phyloP scores from a whole-genome alignment of 2,797 vertebrate genomes.

The Coregonus suidteri region DNA sequence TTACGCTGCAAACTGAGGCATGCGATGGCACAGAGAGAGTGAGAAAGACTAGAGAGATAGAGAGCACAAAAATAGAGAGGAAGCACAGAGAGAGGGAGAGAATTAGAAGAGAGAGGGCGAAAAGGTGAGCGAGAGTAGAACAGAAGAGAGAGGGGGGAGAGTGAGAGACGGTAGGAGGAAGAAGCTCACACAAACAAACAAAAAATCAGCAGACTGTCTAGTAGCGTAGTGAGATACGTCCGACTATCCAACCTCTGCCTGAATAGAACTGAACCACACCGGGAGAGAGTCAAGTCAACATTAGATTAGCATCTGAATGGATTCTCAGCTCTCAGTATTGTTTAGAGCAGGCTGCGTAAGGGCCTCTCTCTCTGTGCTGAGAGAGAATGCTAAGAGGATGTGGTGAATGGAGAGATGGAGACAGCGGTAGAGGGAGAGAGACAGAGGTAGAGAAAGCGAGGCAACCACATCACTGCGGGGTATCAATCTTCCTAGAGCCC shows the following conservation, averaged over 20 bases:
- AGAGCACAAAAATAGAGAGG: too few species aligned
- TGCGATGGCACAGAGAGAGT: too few species aligned
- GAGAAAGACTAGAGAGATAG: too few species aligned
- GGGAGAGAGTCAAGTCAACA: background rate
- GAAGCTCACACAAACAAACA: background rate
- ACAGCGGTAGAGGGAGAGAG: background rate
- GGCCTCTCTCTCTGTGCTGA: background rate
- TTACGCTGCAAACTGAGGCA: slow-evolving; percentile 20
- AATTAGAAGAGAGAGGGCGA: too few species aligned
- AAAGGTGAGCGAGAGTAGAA: too few species aligned
- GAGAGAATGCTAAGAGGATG: slow-evolving; percentile 19
- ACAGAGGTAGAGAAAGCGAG: too few species aligned
- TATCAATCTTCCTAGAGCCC: slow-evolving; percentile 43
- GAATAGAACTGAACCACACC: background rate
- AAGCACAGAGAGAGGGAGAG: too few species aligned
- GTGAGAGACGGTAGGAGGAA: background rate
- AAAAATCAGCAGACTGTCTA: slow-evolving; percentile 1
- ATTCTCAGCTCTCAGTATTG: background rate
- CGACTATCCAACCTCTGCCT: background rate
- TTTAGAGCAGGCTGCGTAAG: background rate
- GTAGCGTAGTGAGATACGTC: background rate
- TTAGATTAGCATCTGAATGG: background rate
- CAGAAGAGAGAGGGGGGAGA: too few species aligned
- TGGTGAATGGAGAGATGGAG: too few species aligned
- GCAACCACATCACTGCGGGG: slow-evolving; percentile 25